phyloP scores from a whole-genome alignment of 2,797 vertebrate genomes.

The Fratercula arctica region DNA sequence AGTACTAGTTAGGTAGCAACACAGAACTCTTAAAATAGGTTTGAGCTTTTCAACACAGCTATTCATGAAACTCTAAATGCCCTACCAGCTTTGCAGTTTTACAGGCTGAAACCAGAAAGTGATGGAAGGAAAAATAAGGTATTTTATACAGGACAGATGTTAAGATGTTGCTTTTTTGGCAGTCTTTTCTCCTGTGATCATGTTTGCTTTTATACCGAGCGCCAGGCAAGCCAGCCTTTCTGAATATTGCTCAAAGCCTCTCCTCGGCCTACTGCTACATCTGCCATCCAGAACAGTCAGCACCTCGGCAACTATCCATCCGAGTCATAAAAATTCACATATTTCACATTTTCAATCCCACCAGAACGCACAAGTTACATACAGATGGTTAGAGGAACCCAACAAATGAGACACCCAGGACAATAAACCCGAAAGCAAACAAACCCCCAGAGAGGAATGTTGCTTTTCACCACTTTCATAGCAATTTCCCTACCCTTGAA shows the following conservation, averaged over 20 bases:
- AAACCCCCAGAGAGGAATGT: background rate
- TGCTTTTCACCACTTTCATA: background rate
- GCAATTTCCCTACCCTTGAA: background rate
- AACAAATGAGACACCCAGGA: conserved; percentile 39
- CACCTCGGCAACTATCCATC: background rate
- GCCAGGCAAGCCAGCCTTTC: background rate
- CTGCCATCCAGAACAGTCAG: conserved; percentile 52
- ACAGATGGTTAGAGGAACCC: conserved; percentile 33
- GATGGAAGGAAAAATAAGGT: conserved; percentile 13
- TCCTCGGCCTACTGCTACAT: conserved; percentile 24
- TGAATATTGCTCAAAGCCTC: background rate
- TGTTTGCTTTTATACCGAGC: background rate
- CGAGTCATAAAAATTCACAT: background rate
- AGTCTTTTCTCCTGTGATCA: conserved; percentile 8
- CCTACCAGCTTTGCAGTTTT: background rate
- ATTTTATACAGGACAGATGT: conserved; percentile 47
- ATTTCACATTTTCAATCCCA: conserved; percentile 33
- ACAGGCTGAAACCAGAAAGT: background rate
- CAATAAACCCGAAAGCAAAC: conserved; percentile 34
- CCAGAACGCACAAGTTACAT: background rate
- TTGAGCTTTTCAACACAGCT: background rate
- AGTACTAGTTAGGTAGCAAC: background rate
- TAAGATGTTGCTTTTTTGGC: conserved; percentile 11
- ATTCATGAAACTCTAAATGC: background rate
- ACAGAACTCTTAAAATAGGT: background rate